Evolutionary conservation across 1,140 invertebrate genomes (phyloP).

Genomic region (Bicyclus anynana): DNA sequence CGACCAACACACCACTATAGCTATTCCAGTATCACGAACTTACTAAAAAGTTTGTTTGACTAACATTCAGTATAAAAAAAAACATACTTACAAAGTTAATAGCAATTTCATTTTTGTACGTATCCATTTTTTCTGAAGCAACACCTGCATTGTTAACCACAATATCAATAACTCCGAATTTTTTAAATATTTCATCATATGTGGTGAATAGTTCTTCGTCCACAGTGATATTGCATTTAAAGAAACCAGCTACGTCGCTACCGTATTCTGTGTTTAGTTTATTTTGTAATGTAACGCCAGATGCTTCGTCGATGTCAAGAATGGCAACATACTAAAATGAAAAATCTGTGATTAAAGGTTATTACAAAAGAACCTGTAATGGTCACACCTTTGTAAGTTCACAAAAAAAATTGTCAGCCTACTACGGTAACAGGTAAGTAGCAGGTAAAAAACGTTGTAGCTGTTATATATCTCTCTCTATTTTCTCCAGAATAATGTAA

Average conservation of each 20-base stretch:
- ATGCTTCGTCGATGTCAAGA: slow-evolving; percentile 5
- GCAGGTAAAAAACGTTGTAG: too few species aligned
- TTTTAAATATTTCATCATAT: slow-evolving; percentile 75
- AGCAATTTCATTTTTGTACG: slow-evolving; percentile 36
- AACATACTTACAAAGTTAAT: slow-evolving; percentile 46
- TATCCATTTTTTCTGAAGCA: slow-evolving; percentile 32
- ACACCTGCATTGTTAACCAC: slow-evolving; percentile 82
- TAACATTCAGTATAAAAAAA: too few species aligned
- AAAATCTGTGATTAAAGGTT: not conserved
- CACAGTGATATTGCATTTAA: slow-evolving; percentile 81
- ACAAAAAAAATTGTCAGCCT: too few species aligned
- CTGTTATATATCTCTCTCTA: too few species aligned
- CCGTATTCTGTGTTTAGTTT: slow-evolving; percentile 29
- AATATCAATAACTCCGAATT: slow-evolving; percentile 79
- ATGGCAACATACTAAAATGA: slow-evolving; percentile 9
- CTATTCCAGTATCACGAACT: too few species aligned
- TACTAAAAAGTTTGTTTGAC: too few species aligned
- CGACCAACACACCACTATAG: too few species aligned
- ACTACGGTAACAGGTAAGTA: too few species aligned
- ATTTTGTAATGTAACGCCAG: slow-evolving; percentile 13
- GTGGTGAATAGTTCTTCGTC: slow-evolving; percentile 77
- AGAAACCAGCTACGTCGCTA: slow-evolving; percentile 35
- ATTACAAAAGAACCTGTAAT: too few species aligned
- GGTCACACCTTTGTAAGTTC: too few species aligned
- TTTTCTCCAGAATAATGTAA: too few species aligned